Percentiles rank a stretch among this genome's conserved stretches.
Evolutionary conservation across 2,888 invertebrate genomes (phyloP).

Genomic region (Tipula helvola): DNA sequence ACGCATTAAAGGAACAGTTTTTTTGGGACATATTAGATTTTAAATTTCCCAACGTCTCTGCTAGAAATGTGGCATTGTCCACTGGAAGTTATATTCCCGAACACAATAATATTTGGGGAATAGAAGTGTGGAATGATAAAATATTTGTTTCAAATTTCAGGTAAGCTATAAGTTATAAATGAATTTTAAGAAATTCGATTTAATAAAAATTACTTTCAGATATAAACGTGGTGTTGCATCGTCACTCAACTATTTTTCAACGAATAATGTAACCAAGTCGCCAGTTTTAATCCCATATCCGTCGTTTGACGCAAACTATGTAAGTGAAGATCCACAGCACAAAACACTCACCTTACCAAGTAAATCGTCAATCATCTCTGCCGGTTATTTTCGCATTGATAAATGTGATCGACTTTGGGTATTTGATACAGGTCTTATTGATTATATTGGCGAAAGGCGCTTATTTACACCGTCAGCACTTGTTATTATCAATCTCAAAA

Average conservation of each 20-base stretch:
- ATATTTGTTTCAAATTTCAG: not conserved
- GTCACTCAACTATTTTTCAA: constrained; percentile 48
- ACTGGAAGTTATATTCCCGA: not conserved
- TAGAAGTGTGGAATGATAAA: not conserved
- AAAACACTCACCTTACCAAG: constrained; percentile 32
- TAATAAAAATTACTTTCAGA: constrained; percentile 27
- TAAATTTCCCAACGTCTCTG: not conserved
- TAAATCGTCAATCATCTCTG: constrained; percentile 53
- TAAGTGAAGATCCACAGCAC: not conserved
- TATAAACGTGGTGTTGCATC: constrained; percentile 61
- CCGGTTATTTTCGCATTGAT: constrained; percentile 61
- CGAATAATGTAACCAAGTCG: constrained; percentile 45
- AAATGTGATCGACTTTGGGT: constrained; percentile 72
- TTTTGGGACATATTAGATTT: not conserved
- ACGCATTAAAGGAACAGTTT: not conserved
- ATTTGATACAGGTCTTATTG: constrained; percentile 64
- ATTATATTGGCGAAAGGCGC: constrained; percentile 52
- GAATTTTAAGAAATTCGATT: not conserved
- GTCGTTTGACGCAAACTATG: constrained; percentile 55
- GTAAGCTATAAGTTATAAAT: not conserved
- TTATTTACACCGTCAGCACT: constrained; percentile 51
- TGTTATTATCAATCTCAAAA: constrained; percentile 61
- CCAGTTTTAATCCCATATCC: constrained; percentile 64
- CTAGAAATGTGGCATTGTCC: not conserved
- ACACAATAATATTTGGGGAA: not conserved